Percentiles rank a stretch among this genome's conserved stretches.
These are phyloP conservation scores for Acrobasis repandana DNA, from an alignment of 2,888 invertebrate species.

Conservation along the genomic window DNA sequence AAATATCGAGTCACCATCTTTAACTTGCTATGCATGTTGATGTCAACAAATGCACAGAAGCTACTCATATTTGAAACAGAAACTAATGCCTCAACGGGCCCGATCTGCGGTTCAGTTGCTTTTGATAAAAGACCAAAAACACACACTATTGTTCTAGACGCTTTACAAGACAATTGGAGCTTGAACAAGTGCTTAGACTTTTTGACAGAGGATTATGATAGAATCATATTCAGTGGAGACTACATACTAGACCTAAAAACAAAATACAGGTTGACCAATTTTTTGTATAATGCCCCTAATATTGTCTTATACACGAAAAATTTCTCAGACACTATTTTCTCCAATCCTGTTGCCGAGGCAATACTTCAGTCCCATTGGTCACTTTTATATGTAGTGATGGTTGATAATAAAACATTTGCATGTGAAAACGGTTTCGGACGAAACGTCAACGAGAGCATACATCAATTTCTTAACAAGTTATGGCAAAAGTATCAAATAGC, in stretches of 20 bases:
- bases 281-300: slow-evolving; percentile 28
- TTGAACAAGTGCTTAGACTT: slow-evolving; percentile 3
- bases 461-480: slow-evolving; percentile 46
- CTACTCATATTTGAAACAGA: background rate
- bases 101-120: background rate
- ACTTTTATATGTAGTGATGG: slow-evolving; percentile 42
- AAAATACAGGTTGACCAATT: background rate
- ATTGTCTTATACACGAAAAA: slow-evolving; percentile 37
- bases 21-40: background rate
- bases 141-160: slow-evolving; percentile 9
- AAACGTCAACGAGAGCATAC: slow-evolving; percentile 32
- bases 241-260: background rate
- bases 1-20: background rate
- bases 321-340: slow-evolving; percentile 32
- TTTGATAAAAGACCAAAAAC: slow-evolving; percentile 6
- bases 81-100: background rate
- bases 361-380: slow-evolving; percentile 39
- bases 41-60: background rate
- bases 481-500: slow-evolving; percentile 47
- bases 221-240: slow-evolving; percentile 9
- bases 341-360: slow-evolving; percentile 28
- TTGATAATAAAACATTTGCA: slow-evolving; percentile 30
- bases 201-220: background rate
- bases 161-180: background rate
- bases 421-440: slow-evolving; percentile 43